Conservation (phyloP, 2,113 vertebrate genomes). For the Antechinus flavipes region DNA sequence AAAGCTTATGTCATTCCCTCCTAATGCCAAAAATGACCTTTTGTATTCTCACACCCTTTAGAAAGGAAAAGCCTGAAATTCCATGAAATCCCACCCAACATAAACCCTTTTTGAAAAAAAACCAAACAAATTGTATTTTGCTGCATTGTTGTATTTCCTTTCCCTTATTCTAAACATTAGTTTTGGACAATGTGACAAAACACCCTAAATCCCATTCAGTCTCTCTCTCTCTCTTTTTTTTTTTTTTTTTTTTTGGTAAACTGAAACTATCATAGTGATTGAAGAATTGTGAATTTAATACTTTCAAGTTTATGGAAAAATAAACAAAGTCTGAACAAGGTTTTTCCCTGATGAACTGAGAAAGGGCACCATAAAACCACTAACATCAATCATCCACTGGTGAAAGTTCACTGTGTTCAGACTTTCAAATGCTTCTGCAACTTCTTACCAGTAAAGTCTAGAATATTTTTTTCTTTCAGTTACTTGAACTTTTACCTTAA, state of each 20-base stretch:
- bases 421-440: slow-evolving; percentile 18
- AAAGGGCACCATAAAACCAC: not conserved
- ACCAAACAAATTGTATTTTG: not conserved
- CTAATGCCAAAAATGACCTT: not conserved
- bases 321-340: slow-evolving; percentile 21
- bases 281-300: not conserved
- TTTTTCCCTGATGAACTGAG: not conserved
- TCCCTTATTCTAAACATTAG: slow-evolving; percentile 57
- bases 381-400: not conserved
- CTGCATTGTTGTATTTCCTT: slow-evolving; percentile 34
- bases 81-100: not conserved
- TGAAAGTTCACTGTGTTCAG: not conserved
- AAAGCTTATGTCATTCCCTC: not conserved
- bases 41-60: not conserved
- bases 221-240: not conserved
- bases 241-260: slow-evolving; percentile 15
- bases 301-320: slow-evolving; percentile 57
- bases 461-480: not conserved
- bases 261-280: not conserved
- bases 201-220: slow-evolving; percentile 22
- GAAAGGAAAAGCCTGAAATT: slow-evolving; percentile 13
- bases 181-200: slow-evolving; percentile 47
- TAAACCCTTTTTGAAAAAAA: slow-evolving; percentile 32
- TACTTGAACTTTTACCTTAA: slow-evolving; percentile 31
- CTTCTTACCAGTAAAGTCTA: slow-evolving; percentile 16